phyloP scores from a whole-genome alignment of 2,113 vertebrate species.

The Columbina picui region DNA sequence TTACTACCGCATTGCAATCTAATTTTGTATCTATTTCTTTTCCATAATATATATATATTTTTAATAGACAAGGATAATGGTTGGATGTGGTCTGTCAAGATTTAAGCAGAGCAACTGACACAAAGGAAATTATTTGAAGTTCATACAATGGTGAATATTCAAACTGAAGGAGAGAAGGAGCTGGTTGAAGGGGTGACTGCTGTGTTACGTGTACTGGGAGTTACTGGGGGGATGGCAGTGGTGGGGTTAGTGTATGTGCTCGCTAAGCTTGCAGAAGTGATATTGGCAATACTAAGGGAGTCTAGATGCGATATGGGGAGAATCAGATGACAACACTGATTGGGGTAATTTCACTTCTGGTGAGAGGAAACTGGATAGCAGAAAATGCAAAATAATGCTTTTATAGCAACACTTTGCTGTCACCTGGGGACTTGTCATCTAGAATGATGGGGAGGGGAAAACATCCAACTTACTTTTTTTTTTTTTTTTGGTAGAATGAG shows the following conservation, averaged over 20 bases:
- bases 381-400: background rate
- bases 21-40: too few relatives aligned
- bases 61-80: background rate
- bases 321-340: background rate
- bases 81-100: background rate
- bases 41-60: background rate
- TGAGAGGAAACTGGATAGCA: background rate
- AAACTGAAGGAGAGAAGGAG: background rate
- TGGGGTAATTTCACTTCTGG: background rate
- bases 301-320: background rate
- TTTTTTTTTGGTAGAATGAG: background rate
- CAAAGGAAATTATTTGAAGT: background rate
- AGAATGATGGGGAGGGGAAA: background rate
- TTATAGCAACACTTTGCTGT: background rate
- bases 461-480: background rate
- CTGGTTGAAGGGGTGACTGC: background rate
- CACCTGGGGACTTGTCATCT: background rate
- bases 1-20: background rate
- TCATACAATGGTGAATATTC: accelerated
- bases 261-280: background rate
- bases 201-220: accelerated
- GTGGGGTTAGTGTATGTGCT: background rate
- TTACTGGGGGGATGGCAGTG: accelerated
- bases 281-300: background rate
- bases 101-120: background rate